Evolutionary conservation across 2,888 invertebrate genomes (phyloP), one percentile per base, ranked within the genome.

Genomic region (Molanna angustata): DNA sequence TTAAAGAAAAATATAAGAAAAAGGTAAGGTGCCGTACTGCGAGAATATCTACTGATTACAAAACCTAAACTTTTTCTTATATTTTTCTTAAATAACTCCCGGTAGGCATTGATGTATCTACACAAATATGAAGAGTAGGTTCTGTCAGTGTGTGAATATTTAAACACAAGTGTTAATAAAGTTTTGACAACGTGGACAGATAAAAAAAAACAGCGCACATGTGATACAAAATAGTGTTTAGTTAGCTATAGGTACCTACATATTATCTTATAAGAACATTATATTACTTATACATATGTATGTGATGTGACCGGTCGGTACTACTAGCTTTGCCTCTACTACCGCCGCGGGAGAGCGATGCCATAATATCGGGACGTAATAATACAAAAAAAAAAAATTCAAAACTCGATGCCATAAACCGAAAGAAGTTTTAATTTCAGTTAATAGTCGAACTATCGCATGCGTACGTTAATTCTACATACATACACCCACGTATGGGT

Each of bases 391-490:
- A 33, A n/a, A n/a, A 46, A 46, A 46, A 46, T 37, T 46, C 21
- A 20, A 20, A 46, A 46, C 46, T 9, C 27, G 27, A 27, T 27
- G 27, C 27, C 27, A 27, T 27, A 33, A 21, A 44, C 20, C 9
- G 22, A 46, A 46, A 46, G 33, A 37, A 21, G 22, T 52, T 46
- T 46, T 52, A 46, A 52, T 46, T 52, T 52, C 20, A 41, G 46
- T 46, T 52, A 52, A 46, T 46, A 52, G 52, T 52, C 27, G 40
- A 40, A 22, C 41, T 52, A 52, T 52, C 41, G 33, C 48, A 40
- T 40, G 40, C 52, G 46, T 41, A 52, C 32, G 39, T 51, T 45
- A 45, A 45, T 40, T 45, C 19, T 40, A 51, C 51, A 45, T 33
- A 27, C 40, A 35, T 44, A 44, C 53, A 44, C 33, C 43, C 21